Conservation (phyloP, 2,888 invertebrate genomes). For the Argyra leucocephala region DNA sequence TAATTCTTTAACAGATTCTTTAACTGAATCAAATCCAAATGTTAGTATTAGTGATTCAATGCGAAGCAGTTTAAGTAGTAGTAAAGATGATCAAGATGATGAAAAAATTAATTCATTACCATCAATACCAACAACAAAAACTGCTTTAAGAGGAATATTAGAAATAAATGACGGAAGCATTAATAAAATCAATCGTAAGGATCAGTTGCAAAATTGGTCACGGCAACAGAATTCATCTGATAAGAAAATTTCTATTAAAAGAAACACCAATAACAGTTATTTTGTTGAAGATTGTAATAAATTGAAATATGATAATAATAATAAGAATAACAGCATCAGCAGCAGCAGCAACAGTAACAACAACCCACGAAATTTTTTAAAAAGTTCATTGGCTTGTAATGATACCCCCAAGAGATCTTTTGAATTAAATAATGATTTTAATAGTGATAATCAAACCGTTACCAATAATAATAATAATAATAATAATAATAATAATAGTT, state of each 20-base stretch:
- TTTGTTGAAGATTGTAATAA: neutral
- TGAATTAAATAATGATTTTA: neutral
- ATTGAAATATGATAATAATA: neutral
- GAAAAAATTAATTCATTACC: constrained; percentile 1
- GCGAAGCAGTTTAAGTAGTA: neutral
- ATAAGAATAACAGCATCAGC: neutral
- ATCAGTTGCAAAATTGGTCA: neutral
- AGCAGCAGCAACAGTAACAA: no score
- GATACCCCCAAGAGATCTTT: neutral
- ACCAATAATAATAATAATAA: neutral
- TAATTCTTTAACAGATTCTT: neutral
- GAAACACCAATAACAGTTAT: neutral
- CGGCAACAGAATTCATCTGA: neutral
- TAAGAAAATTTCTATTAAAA: neutral
- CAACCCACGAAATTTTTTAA: neutral
- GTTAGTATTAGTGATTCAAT: neutral
- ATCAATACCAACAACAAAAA: neutral
- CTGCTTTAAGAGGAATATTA: no score
- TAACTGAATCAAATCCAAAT: neutral
- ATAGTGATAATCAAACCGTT: neutral
- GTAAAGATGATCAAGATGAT: constrained; percentile 1
- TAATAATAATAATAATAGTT: neutral
- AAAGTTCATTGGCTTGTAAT: neutral
- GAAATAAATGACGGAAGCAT: neutral
- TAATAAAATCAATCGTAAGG: neutral